Percentiles rank a stretch among this genome's conserved stretches.
Conservation (phyloP, 30 jellyfish, hydroid and myxozoan species). For the Morbakka virulenta region DNA sequence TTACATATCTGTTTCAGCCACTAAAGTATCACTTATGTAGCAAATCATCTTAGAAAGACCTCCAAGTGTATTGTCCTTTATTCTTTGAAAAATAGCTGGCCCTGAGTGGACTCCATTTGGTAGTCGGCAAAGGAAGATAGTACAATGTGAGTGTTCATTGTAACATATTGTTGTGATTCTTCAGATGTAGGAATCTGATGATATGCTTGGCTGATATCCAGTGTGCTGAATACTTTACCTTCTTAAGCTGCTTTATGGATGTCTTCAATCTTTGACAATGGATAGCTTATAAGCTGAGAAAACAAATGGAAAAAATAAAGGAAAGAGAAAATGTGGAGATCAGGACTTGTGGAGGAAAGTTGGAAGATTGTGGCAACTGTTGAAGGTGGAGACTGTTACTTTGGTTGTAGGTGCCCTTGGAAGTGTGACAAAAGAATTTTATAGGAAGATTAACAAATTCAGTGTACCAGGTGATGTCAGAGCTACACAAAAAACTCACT, state of each 20-base stretch:
- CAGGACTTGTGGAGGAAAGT: too few relatives aligned
- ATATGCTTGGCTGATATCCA: slow-evolving; percentile 55
- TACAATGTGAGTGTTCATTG: slow-evolving; percentile 60
- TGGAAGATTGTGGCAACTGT: too few relatives aligned
- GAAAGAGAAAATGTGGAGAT: too few relatives aligned
- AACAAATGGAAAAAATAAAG: too few relatives aligned
- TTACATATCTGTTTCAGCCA: slow-evolving; percentile 16
- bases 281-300: too few relatives aligned
- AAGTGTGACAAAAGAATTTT: too few relatives aligned
- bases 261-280: slow-evolving; percentile 44
- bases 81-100: slow-evolving; percentile 51
- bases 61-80: slow-evolving; percentile 24
- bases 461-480: too few relatives aligned
- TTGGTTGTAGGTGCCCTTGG: too few relatives aligned
- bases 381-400: too few relatives aligned
- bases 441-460: too few relatives aligned
- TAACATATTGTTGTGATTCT: slow-evolving; percentile 26
- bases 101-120: slow-evolving; percentile 65
- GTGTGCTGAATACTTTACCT: slow-evolving; percentile 23
- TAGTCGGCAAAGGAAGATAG: slow-evolving; percentile 30
- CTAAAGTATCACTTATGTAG: slow-evolving; percentile 20
- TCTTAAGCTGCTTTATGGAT: slow-evolving; percentile 17
- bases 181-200: slow-evolving; percentile 47
- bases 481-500: too few relatives aligned
- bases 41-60: slow-evolving; percentile 9